Conservation (phyloP, 2,888 invertebrate species). For the Loripinus fragilis region DNA sequence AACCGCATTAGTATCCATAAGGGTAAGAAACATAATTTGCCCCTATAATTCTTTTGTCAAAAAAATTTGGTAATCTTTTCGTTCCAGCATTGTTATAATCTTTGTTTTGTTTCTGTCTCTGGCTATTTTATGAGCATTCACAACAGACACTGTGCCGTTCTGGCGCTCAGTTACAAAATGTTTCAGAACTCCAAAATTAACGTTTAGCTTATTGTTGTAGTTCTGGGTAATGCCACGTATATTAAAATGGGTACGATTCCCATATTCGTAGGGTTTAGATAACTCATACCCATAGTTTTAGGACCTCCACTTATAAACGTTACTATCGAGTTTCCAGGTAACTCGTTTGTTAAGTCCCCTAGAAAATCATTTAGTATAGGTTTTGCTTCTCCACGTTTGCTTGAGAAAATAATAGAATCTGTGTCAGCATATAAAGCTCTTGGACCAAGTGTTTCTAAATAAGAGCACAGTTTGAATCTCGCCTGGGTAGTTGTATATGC, state of each 20-base stretch:
- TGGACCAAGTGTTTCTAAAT: constrained; percentile 27
- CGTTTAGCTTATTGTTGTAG: constrained; percentile 32
- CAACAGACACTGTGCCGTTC: neutral
- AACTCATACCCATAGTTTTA: constrained; percentile 34
- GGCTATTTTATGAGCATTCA: neutral
- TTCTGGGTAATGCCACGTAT: constrained; percentile 43
- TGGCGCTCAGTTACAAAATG: constrained; percentile 53
- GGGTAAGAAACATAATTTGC: neutral
- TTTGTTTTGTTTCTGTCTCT: neutral
- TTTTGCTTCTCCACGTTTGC: constrained; percentile 23
- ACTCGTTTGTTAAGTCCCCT: constrained; percentile 81
- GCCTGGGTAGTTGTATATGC: constrained; percentile 49
- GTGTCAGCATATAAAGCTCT: constrained; percentile 28
- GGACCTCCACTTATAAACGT: constrained; percentile 37
- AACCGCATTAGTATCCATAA: constrained; percentile 2
- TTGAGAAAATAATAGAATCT: constrained; percentile 34
- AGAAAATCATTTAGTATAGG: constrained; percentile 73
- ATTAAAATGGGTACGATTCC: constrained; percentile 29
- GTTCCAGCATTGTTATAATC: constrained; percentile 4
- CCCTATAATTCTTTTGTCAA: constrained; percentile 20
- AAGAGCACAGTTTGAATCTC: constrained; percentile 40
- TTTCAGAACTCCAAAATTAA: constrained; percentile 36
- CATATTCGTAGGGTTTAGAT: constrained; percentile 27
- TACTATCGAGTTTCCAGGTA: constrained; percentile 42
- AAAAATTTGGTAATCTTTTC: constrained; percentile 14